A percentile compares a stretch with the other conserved stretches of the same genome.
Conservation (phyloP, 2,113 vertebrate genomes). For the Himantopus leucocephalus region DNA sequence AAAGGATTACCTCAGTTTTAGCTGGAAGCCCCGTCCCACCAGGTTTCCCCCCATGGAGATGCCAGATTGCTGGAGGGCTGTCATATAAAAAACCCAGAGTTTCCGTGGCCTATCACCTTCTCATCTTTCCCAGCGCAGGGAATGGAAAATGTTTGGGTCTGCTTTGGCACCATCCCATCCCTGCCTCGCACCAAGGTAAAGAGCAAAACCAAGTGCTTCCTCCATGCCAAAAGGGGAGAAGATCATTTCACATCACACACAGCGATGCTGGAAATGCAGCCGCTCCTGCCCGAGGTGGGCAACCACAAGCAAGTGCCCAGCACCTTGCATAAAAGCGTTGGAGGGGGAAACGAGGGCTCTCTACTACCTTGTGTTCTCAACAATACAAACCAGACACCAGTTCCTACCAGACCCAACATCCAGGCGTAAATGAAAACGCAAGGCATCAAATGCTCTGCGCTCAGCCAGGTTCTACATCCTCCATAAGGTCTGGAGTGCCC, state of each 20-base stretch:
- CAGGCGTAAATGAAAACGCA: background rate
- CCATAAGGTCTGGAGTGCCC: rapidly evolving
- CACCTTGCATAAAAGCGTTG: rapidly evolving
- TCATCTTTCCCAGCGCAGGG: background rate
- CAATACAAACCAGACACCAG: background rate
- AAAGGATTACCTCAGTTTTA: background rate
- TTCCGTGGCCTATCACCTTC: background rate
- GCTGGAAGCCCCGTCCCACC: background rate
- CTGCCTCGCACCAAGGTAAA: background rate
- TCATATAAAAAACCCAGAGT: background rate
- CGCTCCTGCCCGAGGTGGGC: background rate
- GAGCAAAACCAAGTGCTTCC: background rate
- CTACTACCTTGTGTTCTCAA: background rate
- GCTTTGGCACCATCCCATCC: background rate
- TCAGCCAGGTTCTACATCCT: background rate
- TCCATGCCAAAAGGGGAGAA: background rate
- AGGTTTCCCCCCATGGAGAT: background rate
- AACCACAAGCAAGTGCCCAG: background rate
- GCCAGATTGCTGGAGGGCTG: constrained; percentile 3
- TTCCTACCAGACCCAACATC: background rate
- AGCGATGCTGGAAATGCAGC: background rate
- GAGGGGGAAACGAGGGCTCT: background rate
- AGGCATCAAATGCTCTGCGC: background rate
- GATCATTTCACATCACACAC: background rate
- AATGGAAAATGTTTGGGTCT: background rate